A percentile compares a stretch with the other conserved stretches of the same genome.
Conservation (phyloP, 2,113 vertebrate genomes). For the Pogonocichla stellata region DNA sequence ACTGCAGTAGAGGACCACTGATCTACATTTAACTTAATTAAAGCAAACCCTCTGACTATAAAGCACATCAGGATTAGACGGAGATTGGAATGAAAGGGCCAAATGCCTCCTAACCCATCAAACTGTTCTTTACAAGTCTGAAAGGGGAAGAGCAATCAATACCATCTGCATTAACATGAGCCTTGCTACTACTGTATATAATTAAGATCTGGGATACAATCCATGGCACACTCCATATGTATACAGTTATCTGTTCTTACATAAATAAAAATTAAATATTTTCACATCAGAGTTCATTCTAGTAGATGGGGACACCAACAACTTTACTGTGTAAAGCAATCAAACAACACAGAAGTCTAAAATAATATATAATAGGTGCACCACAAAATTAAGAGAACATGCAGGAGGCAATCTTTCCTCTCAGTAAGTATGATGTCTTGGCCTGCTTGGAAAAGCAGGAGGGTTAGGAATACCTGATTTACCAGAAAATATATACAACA, state of each 20-base stretch:
- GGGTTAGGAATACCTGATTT: not conserved
- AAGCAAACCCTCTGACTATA: not conserved
- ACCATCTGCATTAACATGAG: not conserved
- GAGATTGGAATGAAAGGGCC: not conserved
- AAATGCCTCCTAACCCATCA: not conserved
- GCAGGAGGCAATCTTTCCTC: not conserved
- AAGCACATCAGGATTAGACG: not conserved
- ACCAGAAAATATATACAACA: not conserved
- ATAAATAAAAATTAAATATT: not conserved
- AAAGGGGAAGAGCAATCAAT: not conserved
- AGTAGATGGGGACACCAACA: not conserved
- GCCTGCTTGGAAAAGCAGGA: not conserved
- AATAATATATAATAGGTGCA: not conserved
- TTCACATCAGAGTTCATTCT: not conserved
- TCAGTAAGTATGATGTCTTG: not conserved
- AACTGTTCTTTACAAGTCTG: not conserved
- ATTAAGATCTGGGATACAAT: not conserved
- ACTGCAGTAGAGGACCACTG: not conserved
- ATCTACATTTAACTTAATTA: slow-evolving; percentile 8
- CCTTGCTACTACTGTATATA: not conserved
- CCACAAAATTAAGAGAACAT: not conserved
- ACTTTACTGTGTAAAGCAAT: not conserved
- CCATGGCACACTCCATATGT: not conserved
- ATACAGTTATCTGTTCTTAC: not conserved
- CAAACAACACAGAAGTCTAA: not conserved